Base-by-base conservation (phyloP, 1,140 invertebrate species). In the Dryas iulia region DNA sequence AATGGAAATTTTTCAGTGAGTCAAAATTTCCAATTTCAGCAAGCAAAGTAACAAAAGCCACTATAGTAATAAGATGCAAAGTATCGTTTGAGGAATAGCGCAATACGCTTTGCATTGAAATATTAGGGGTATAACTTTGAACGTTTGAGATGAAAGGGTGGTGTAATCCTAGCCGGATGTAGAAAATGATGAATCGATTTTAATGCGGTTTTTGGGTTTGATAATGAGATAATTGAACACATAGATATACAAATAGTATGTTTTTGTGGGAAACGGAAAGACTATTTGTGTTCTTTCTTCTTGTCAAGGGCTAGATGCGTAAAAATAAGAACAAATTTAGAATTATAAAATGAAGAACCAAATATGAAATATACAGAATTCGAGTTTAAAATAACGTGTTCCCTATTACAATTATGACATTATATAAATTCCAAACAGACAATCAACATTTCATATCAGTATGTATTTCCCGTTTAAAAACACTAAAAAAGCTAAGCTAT, bases 21-120 rank as follows among this genome's bases (percentile, higher is more conserved):
- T 53, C 23, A 53, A 24, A 39, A 53, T 53, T 53, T 53, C 14
- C 52, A 53, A 53, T 53, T 53, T 53, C 18, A 53, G n/a, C 33
- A 39, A 39, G 23, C 52, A 12, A 53, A 53, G 21, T 24, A 24
- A 53, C 21, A 53, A 53, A 23, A 23, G 52, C 52, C 52, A 53
- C 52, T 53, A 53, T 53, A 53, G 21, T 53, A 53, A 23, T 53
- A 39, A 39, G 33, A 53, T 53, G 52, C 52, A 53, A 53, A 53
- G 52, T 53, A 53, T 53, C 52, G 52, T 24, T 53, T 14, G 18
- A 53, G 23, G 52, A 23, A 24, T 53, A 53, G 52, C 52, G 52
- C 52, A 53, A 53, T 53, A 53, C 52, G 52, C 52, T 53, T 53
- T 53, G 21, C 52, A 53, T 53, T 53, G 23, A 53, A 53, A 53